A percentile compares a stretch with the other conserved stretches of the same genome.
Evolutionary conservation across 2,113 vertebrate genomes (phyloP).

Genomic region (Nibea albiflora): DNA sequence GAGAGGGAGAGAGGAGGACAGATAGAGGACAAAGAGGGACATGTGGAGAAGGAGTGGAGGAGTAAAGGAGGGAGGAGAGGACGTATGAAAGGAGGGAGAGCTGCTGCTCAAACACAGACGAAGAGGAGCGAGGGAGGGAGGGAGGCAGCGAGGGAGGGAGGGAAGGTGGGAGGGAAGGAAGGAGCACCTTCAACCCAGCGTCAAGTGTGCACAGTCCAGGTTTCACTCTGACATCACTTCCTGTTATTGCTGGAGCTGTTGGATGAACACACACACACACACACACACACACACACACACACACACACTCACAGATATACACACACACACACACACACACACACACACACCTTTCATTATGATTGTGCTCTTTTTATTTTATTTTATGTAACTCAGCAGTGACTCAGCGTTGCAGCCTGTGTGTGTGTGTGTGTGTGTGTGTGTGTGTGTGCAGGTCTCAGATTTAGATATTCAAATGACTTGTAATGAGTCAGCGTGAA

Average conservation of each 20-base stretch:
- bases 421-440: not conserved
- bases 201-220: not conserved
- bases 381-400: conserved; percentile 17
- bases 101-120: not conserved
- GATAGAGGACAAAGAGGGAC: not conserved
- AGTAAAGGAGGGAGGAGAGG: not conserved
- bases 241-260: not conserved
- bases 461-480: conserved; percentile 40
- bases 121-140: not conserved
- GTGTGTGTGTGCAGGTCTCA: not conserved
- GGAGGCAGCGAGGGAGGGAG: not conserved
- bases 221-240: conserved; percentile 30
- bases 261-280: not conserved
- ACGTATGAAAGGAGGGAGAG: not conserved
- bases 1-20: not conserved
- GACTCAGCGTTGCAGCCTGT: conserved; percentile 13
- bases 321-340: too few relatives aligned
- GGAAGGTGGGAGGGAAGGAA: not conserved
- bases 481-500: conserved; percentile 7
- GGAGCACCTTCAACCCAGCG: not conserved
- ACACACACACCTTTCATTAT: not conserved
- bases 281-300: too few relatives aligned
- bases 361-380: not conserved
- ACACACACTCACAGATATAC: too few relatives aligned
- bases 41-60: not conserved